These are phyloP conservation scores for Meghimatium bilineatum DNA, from an alignment of 2,888 invertebrate species.

Conservation along the genomic window DNA sequence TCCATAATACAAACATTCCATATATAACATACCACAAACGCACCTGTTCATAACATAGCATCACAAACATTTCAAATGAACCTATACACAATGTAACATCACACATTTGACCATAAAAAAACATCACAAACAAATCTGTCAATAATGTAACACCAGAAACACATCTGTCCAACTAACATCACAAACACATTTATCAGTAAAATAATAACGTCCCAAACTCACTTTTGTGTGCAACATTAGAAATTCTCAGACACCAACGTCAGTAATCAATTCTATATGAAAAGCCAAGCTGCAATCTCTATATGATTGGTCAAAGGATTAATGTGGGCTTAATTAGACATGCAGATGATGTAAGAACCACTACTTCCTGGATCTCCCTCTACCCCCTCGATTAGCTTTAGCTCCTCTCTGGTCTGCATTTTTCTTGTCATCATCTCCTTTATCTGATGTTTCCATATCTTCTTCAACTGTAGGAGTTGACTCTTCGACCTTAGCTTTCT, in stretches of 20 bases:
- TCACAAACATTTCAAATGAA: too few species aligned
- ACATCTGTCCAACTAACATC: not conserved
- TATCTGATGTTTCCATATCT: not conserved
- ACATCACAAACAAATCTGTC: not conserved
- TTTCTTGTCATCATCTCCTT: not conserved
- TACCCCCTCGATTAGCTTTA: not conserved
- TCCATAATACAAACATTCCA: too few species aligned
- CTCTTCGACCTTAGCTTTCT: slow-evolving; percentile 31
- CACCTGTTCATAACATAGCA: not conserved
- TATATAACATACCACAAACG: too few species aligned
- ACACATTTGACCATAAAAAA: not conserved
- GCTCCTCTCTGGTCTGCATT: not conserved
- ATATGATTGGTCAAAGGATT: not conserved
- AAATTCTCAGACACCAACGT: not conserved
- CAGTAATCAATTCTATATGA: not conserved
- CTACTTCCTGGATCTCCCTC: not conserved
- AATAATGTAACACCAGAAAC: not conserved
- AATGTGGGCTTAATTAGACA: not conserved
- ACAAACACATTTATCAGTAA: slow-evolving; percentile 2
- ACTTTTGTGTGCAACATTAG: not conserved
- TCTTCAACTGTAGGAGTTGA: slow-evolving; percentile 7
- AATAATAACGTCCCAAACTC: not conserved
- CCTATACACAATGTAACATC: not conserved
- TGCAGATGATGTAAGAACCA: not conserved
- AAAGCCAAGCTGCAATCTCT: not conserved